Evolutionary conservation across 2,113 vertebrate species (phyloP).

Genomic region (Alligator mississippiensis): DNA sequence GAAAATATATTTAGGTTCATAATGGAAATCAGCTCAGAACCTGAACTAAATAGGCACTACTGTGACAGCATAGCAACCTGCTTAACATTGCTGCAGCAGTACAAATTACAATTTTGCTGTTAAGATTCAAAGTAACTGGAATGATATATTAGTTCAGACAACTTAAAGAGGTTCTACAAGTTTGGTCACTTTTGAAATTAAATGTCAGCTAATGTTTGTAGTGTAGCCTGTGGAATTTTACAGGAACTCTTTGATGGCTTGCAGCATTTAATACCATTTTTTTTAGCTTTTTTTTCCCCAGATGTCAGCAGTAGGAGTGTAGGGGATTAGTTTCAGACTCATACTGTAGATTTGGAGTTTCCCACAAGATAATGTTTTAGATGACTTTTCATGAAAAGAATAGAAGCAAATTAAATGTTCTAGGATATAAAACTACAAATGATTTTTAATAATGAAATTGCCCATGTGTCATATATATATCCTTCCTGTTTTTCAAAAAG

Average conservation of each 20-base stretch:
- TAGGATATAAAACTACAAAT: background rate
- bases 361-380: background rate
- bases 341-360: background rate
- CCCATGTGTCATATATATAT: background rate
- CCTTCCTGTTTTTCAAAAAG: background rate
- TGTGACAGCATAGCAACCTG: background rate
- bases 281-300: background rate
- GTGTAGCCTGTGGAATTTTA: background rate
- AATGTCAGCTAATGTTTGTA: background rate
- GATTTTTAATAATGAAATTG: background rate
- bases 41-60: background rate
- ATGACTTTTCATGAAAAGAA: background rate
- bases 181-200: background rate
- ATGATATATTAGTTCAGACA: background rate
- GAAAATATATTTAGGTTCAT: background rate
- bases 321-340: background rate
- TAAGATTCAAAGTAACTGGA: background rate
- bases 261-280: background rate
- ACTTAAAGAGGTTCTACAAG: background rate
- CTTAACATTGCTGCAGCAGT: background rate
- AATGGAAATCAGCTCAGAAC: background rate
- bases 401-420: background rate
- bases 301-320: background rate
- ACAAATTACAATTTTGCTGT: background rate
- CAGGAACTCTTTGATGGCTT: background rate